phyloP scores from a whole-genome alignment of 2,797 vertebrate genomes.

The Crossoptilon crossoptilon region DNA sequence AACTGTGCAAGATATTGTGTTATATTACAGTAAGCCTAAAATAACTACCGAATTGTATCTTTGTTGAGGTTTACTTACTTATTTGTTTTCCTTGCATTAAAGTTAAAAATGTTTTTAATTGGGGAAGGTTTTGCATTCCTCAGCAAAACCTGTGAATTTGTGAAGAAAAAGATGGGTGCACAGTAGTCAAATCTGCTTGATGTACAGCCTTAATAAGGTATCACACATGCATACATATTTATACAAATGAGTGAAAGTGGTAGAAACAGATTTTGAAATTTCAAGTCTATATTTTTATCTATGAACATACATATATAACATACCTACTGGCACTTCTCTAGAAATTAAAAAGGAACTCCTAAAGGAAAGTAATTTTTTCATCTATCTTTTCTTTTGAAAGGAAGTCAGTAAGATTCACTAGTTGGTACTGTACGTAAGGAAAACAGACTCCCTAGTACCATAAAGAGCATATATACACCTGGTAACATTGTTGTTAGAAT shows the following conservation, averaged over 20 bases:
- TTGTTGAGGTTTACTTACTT: neutral
- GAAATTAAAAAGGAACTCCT: neutral
- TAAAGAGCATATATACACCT: neutral
- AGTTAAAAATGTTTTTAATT: neutral
- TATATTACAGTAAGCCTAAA: neutral
- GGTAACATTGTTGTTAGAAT: neutral
- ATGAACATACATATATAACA: neutral
- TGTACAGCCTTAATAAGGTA: neutral
- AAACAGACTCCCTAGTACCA: neutral
- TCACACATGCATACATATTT: neutral
- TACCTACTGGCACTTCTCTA: neutral
- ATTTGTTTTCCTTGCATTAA: neutral
- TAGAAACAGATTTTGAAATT: neutral
- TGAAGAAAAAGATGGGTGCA: neutral
- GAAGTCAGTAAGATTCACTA: neutral
- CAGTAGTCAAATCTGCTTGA: neutral
- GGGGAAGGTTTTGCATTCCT: neutral
- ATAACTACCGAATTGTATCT: neutral
- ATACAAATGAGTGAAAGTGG: neutral
- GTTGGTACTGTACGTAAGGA: neutral
- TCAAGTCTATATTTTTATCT: neutral
- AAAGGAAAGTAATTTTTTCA: neutral
- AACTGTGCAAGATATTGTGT: rapidly evolving
- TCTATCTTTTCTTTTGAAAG: neutral
- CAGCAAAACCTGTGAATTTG: neutral